Percentiles rank a stretch among this genome's conserved stretches.
phyloP scores from a whole-genome alignment of 2,888 invertebrate genomes.

The Periphyllus acericola region DNA sequence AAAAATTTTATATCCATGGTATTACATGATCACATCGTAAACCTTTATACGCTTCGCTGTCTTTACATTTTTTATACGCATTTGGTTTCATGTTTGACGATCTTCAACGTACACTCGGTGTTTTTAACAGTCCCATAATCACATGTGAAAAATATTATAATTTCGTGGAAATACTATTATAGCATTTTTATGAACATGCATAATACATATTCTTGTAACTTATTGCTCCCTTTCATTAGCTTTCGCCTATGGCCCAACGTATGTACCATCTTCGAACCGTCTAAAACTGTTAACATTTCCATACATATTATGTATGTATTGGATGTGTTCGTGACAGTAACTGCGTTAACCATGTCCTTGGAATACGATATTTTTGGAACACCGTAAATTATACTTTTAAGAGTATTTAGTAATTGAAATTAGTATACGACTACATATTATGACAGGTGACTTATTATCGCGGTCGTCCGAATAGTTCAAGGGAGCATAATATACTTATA shows the following conservation, averaged over 20 bases:
- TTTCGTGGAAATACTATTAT: not conserved
- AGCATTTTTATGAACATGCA: not conserved
- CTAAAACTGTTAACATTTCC: not conserved
- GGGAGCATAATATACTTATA: not conserved
- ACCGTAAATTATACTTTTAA: conserved; percentile 8
- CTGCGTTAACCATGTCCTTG: conserved; percentile 28
- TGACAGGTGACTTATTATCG: conserved; percentile 25
- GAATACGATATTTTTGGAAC: conserved; percentile 43
- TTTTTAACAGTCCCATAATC: not conserved
- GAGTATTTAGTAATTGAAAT: conserved; percentile 38
- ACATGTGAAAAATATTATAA: not conserved
- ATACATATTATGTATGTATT: not conserved
- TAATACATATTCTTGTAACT: not conserved
- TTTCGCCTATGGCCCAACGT: not conserved
- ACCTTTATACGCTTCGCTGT: not conserved
- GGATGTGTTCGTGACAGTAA: not conserved
- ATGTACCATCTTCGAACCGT: not conserved
- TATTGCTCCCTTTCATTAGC: not conserved
- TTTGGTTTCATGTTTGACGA: not conserved
- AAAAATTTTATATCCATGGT: not conserved
- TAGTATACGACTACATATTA: not conserved
- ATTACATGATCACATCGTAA: not conserved
- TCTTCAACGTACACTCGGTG: not conserved
- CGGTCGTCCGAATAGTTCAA: conserved; percentile 10
- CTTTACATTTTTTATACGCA: not conserved